Conservation (phyloP, 2,797 vertebrate genomes). For the Melanotaenia pygmaea region DNA sequence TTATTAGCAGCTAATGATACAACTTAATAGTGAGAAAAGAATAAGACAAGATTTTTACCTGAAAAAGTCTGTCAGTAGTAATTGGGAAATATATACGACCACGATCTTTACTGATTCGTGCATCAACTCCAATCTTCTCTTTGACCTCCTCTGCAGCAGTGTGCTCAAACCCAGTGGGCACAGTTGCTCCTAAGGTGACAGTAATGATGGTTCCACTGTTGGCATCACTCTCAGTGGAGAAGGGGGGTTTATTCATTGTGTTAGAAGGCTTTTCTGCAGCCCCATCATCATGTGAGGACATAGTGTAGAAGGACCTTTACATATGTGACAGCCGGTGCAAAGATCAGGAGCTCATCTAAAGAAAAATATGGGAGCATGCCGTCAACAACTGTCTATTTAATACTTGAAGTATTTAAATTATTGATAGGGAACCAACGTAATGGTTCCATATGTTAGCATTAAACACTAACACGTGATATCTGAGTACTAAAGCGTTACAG, state of each 20-base stretch:
- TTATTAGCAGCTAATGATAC: not conserved
- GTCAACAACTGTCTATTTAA: not conserved
- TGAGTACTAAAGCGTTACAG: not conserved
- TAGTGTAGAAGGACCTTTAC: conserved; percentile 22
- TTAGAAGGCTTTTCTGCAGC: conserved; percentile 21
- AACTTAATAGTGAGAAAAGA: not conserved
- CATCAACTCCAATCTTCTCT: conserved; percentile 89
- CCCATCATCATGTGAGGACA: conserved; percentile 57
- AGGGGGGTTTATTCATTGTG: not conserved
- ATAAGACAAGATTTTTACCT: conserved; percentile 74
- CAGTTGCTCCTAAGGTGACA: conserved; percentile 90
- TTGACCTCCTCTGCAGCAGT: conserved; percentile 93
- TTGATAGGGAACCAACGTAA: not conserved
- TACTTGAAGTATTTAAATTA: fast-evolving
- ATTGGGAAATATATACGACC: conserved; percentile 95
- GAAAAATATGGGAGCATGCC: not conserved
- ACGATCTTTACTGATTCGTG: conserved; percentile 89
- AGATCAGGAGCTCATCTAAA: conserved; percentile 17
- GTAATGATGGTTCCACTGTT: conserved; percentile 48
- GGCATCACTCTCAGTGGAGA: conserved; percentile 34
- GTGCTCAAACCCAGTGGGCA: conserved; percentile 95
- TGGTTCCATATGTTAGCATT: not conserved
- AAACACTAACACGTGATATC: not conserved
- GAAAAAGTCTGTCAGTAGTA: conserved; percentile 83
- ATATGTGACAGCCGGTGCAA: not conserved